These are phyloP conservation scores for Lepus europaeus DNA, from an alignment of 2,113 vertebrate genomes.

Conservation along the genomic window DNA sequence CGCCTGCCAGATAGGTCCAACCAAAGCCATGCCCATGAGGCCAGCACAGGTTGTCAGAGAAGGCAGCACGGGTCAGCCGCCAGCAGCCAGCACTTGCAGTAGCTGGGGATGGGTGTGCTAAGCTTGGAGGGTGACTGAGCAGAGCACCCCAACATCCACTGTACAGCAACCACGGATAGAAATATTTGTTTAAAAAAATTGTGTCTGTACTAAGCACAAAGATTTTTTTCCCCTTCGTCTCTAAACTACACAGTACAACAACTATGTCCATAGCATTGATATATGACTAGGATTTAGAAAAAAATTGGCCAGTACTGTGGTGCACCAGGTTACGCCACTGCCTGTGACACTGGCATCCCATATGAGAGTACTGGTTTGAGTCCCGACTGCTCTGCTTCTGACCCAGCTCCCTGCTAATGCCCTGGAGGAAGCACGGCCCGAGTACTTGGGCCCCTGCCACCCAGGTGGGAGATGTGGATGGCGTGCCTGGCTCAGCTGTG, in stretches of 20 bases:
- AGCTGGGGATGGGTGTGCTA: neutral
- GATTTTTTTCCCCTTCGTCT: neutral
- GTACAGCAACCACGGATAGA: too few species aligned
- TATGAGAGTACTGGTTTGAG: too few species aligned
- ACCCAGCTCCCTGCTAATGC: too few species aligned
- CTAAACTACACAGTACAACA: neutral
- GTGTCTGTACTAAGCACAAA: neutral
- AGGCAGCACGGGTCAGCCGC: neutral
- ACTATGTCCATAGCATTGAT: neutral
- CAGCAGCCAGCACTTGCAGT: neutral
- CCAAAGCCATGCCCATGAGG: neutral
- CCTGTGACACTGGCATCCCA: too few species aligned
- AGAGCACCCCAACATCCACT: neutral
- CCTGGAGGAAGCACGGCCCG: too few species aligned
- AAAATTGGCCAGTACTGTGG: too few species aligned
- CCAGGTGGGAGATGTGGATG: too few species aligned
- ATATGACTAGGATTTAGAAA: neutral
- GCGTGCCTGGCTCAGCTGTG: too few species aligned
- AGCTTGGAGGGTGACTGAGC: neutral
- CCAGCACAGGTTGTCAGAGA: neutral
- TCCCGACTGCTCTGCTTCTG: too few species aligned
- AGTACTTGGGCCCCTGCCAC: too few species aligned
- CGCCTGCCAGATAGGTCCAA: neutral
- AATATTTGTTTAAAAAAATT: neutral
- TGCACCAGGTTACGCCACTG: too few species aligned